Percentiles rank a stretch among this genome's conserved stretches.
Evolutionary conservation across 2,888 invertebrate genomes (phyloP).

Genomic region (Luperina testacea): DNA sequence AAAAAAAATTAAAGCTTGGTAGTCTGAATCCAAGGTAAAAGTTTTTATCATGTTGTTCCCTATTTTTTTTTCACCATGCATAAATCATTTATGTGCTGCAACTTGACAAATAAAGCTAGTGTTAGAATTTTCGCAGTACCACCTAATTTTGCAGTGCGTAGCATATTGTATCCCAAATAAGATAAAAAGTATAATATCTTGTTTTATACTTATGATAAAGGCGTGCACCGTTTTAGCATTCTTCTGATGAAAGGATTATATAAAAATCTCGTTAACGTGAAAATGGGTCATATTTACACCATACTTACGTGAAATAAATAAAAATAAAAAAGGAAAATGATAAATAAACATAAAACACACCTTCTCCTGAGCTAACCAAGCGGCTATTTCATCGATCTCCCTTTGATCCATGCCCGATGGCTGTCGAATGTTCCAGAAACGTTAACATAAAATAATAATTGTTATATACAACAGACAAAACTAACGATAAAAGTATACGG

Average conservation of each 20-base stretch:
- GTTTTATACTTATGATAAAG: not conserved
- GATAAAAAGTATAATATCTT: not conserved
- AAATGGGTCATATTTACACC: constrained; percentile 24
- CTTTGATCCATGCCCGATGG: constrained; percentile 92
- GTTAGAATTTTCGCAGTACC: not conserved
- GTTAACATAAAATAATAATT: constrained; percentile 69
- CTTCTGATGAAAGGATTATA: constrained; percentile 17
- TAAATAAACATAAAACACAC: constrained; percentile 79
- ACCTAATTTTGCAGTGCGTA: constrained; percentile 1
- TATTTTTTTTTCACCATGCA: not conserved
- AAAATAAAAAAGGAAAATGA: constrained; percentile 51
- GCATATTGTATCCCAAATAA: not conserved
- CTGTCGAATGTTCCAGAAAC: constrained; percentile 75
- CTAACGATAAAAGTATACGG: constrained; percentile 46
- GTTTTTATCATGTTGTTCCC: not conserved
- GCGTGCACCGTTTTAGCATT: constrained; percentile 16
- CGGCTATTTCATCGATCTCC: constrained; percentile 98
- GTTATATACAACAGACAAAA: constrained; percentile 64
- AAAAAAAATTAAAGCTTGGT: not conserved
- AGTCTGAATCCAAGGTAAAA: not conserved
- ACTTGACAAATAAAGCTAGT: constrained; percentile 5
- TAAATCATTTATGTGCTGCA: not conserved
- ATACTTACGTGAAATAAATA: constrained; percentile 28
- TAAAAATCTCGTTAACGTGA: constrained; percentile 20
- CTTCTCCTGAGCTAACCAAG: constrained; percentile 97